phyloP scores from a whole-genome alignment of 2,797 vertebrate species.

The Myotis pilosus region DNA sequence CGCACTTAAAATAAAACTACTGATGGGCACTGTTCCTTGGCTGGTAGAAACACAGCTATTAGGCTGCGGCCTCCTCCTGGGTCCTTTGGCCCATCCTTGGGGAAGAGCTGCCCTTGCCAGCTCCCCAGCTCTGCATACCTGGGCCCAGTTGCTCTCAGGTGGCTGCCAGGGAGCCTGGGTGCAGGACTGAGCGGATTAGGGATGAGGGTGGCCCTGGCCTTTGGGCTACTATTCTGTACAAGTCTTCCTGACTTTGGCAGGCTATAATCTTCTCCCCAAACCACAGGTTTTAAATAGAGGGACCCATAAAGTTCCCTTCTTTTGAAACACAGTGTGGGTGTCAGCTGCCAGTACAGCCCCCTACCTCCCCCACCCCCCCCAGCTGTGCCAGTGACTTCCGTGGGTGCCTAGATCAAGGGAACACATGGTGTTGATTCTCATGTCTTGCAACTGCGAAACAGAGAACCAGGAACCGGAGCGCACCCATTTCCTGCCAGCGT shows the following conservation, averaged over 20 bases:
- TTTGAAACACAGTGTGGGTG: not conserved
- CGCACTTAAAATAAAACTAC: not conserved
- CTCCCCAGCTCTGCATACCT: accelerated
- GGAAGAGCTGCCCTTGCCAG: not conserved
- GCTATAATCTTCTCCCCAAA: not conserved
- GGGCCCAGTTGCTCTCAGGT: too few relatives aligned
- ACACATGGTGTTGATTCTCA: not conserved
- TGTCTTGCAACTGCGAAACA: not conserved
- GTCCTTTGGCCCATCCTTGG: not conserved
- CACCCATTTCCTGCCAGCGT: not conserved
- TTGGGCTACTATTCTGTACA: not conserved
- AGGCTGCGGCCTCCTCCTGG: accelerated
- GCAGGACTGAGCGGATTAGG: not conserved
- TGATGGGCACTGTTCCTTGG: accelerated
- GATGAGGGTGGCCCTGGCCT: accelerated
- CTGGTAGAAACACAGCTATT: accelerated
- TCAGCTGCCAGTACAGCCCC: not conserved
- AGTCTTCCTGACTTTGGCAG: not conserved
- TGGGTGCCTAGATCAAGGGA: accelerated
- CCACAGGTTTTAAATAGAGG: not conserved
- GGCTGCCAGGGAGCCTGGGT: not conserved
- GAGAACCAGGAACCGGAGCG: not conserved
- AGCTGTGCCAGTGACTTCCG: not conserved
- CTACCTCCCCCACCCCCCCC: accelerated
- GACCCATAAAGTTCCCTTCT: not conserved